Evolutionary conservation across 2,113 vertebrate species (phyloP), one percentile per base, ranked within the genome.

Genomic region (Myiozetetes cayanensis): DNA sequence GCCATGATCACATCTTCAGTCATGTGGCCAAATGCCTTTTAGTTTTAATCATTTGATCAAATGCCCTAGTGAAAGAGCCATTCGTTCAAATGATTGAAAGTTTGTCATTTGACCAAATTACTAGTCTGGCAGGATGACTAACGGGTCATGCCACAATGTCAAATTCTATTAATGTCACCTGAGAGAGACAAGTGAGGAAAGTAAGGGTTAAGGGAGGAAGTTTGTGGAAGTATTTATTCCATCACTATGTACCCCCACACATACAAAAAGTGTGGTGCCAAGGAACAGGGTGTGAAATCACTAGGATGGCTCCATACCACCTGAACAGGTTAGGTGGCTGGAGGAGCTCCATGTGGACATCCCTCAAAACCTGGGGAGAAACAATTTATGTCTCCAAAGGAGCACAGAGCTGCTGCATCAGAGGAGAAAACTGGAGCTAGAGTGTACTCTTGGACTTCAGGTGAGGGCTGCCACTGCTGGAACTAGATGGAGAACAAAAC

Each of bases 51-150:
- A 92, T 96, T 93, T 91, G 91, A 96, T 94, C 95, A 97, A 95
- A 97, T 92, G 86, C 80, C 93, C 66, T 74, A 13, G 70, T 77
- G 71, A 95, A 96, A 77, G 52, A 76, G 77, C 49, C 94, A 94
- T 96, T 97, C 94, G 94, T 97, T 93, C 91, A 87, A 94, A 90
- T 97, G 97, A 97, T 95, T 93, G 96, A 97, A 96, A 93, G 94
- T 96, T 97, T 97, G 94, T 96, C 97, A 87, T 97, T 97, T 93
- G 83, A 76, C 90, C 95, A 94, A 97, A 97, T 97, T 95, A 94
- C 95, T 53, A 78, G 74, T 62, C 78, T 96, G 96, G 85, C 95
- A 97, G 96, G 53, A 97, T 96, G 95, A 97, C 72, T 95, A 96
- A 96, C 27, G 33, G 71, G 78, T 97, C 93, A 62, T 94, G 88